Evolutionary conservation across 2,113 vertebrate species (phyloP).

Genomic region (Rhinichthys klamathensis): DNA sequence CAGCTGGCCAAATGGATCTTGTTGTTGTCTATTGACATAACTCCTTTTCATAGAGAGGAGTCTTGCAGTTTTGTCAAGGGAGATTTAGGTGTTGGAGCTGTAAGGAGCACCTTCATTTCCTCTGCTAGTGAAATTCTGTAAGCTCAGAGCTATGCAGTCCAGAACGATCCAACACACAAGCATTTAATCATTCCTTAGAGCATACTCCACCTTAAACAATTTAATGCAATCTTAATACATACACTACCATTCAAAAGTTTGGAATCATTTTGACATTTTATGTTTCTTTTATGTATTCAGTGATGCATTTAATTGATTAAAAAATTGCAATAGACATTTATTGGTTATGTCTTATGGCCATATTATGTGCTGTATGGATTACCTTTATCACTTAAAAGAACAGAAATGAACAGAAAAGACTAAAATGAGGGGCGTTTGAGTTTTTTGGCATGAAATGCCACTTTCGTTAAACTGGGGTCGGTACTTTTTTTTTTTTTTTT

Average conservation of each 20-base stretch:
- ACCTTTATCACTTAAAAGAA: background rate
- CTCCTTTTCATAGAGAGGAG: conserved; percentile 65
- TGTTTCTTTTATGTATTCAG: background rate
- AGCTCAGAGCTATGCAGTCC: background rate
- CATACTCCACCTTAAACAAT: conserved; percentile 4
- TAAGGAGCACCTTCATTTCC: conserved; percentile 29
- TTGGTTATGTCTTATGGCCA: background rate
- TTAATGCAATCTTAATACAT: background rate
- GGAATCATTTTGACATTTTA: background rate
- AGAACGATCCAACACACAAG: background rate
- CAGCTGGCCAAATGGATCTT: conserved; percentile 75
- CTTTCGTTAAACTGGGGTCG: too few species aligned
- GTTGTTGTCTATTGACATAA: conserved; percentile 72
- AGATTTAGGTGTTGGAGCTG: conserved; percentile 1
- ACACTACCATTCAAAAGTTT: background rate
- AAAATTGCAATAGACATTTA: background rate
- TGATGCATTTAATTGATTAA: background rate
- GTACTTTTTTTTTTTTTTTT: too few species aligned
- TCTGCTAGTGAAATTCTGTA: background rate
- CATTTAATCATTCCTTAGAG: background rate
- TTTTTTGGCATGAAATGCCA: too few species aligned
- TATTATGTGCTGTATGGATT: background rate
- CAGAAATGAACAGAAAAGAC: too few species aligned
- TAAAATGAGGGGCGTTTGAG: too few species aligned
- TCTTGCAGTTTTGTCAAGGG: conserved; percentile 50